Evolutionary conservation across 2,797 vertebrate genomes (phyloP).

Genomic region (Botia kubotai): DNA sequence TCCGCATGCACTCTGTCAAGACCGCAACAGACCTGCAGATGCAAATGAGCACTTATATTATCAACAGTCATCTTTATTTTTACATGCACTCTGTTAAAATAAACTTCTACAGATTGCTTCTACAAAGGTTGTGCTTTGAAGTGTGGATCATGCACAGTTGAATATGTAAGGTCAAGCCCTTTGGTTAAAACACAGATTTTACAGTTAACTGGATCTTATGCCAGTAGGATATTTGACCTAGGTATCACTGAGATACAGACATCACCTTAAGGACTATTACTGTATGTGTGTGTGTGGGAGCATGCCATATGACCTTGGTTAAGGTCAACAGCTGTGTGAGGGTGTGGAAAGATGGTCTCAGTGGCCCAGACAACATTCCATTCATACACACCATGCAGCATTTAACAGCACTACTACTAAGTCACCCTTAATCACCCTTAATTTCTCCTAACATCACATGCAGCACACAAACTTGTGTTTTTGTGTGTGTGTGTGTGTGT

Average conservation of each 20-base stretch:
- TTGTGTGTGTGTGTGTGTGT: constrained; percentile 29
- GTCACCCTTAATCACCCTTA: neutral
- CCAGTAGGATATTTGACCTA: constrained; percentile 78
- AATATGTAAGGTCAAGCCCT: constrained; percentile 18
- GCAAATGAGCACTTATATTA: constrained; percentile 10
- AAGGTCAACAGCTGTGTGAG: constrained; percentile 79
- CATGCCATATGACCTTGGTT: constrained; percentile 74
- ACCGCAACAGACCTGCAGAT: constrained; percentile 90
- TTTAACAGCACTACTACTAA: constrained; percentile 26
- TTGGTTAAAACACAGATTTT: constrained; percentile 52
- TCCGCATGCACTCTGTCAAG: constrained; percentile 96
- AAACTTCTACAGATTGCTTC: neutral
- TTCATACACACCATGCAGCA: constrained; percentile 38
- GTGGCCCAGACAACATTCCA: constrained; percentile 68
- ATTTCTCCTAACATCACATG: constrained; percentile 12
- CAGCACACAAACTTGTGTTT: constrained; percentile 46
- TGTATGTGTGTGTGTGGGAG: constrained; percentile 54
- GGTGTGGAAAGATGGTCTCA: constrained; percentile 68
- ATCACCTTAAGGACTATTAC: constrained; percentile 66
- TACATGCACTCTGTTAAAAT: neutral
- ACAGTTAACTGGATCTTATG: constrained; percentile 68
- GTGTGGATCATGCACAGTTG: neutral
- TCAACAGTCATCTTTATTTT: neutral
- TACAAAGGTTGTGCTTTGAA: neutral
- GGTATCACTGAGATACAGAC: constrained; percentile 65